These are phyloP conservation scores for Spea multiplicata DNA, from an alignment of 2,113 vertebrate species.

Conservation along the genomic window DNA sequence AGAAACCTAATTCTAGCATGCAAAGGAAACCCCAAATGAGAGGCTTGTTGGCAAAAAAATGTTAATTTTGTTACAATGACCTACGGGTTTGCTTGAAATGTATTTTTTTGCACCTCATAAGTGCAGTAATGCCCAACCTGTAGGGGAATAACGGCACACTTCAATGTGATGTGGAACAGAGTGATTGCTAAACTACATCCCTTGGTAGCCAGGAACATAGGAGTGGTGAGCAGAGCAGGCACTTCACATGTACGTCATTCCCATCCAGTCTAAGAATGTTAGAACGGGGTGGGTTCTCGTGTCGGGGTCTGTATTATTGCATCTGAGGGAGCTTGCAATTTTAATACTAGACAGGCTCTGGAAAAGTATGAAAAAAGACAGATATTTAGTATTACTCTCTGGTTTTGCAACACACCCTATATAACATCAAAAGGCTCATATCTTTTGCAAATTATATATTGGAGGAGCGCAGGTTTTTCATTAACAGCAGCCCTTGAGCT, in stretches of 20 bases:
- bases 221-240: conserved; percentile 24
- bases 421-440: background rate
- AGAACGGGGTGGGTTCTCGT: conserved; percentile 33
- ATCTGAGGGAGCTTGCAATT: conserved; percentile 28
- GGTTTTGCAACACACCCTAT: conserved; percentile 14
- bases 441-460: conserved; percentile 16
- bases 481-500: too few relatives aligned
- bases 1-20: too few relatives aligned
- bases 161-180: conserved; percentile 33
- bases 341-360: conserved; percentile 25
- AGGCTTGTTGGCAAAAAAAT: too few relatives aligned
- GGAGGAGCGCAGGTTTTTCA: conserved; percentile 2
- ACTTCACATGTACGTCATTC: conserved; percentile 40
- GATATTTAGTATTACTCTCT: conserved; percentile 23
- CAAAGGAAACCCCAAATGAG: too few relatives aligned
- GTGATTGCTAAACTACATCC: conserved; percentile 22
- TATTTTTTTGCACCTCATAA: conserved; percentile 38
- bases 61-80: conserved; percentile 29
- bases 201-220: conserved; percentile 40
- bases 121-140: conserved; percentile 21
- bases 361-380: conserved; percentile 28
- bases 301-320: conserved; percentile 32
- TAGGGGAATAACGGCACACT: conserved; percentile 35
- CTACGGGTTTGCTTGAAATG: conserved; percentile 20
- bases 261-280: conserved; percentile 32